phyloP scores from a whole-genome alignment of 1,140 invertebrate species.

The Papilio glaucus region DNA sequence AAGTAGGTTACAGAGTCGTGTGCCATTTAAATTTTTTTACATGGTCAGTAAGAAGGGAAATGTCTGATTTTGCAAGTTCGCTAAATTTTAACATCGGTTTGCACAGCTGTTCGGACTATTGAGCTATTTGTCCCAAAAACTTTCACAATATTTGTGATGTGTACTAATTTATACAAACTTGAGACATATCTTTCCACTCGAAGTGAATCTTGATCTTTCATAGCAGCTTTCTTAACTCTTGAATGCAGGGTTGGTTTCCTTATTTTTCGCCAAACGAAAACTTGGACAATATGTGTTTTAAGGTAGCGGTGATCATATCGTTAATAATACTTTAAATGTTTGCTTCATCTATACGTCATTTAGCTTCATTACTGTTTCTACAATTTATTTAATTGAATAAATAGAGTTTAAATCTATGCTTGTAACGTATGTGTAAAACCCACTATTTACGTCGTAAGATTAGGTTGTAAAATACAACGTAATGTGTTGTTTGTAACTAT shows the following conservation, averaged over 20 bases:
- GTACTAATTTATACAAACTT: conserved; percentile 5
- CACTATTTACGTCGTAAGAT: conserved; percentile 73
- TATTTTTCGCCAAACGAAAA: conserved; percentile 8
- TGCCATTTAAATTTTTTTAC: conserved; percentile 26
- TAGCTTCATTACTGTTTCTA: conserved; percentile 46
- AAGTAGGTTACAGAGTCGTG: conserved; percentile 12
- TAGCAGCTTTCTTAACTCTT: not conserved
- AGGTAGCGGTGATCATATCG: conserved; percentile 68
- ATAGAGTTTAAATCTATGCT: conserved; percentile 57
- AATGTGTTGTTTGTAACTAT: conserved; percentile 69
- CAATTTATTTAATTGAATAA: conserved; percentile 56
- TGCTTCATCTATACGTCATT: conserved; percentile 40
- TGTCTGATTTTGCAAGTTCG: not conserved
- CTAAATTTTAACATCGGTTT: not conserved
- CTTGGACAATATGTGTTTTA: conserved; percentile 30
- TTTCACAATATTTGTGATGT: not conserved
- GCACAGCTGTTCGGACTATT: not conserved
- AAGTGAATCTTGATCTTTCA: not conserved
- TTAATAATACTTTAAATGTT: conserved; percentile 46
- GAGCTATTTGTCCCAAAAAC: not conserved
- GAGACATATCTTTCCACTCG: conserved; percentile 14
- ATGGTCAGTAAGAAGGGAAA: not conserved
- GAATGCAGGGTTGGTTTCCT: not conserved
- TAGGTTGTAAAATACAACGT: conserved; percentile 73
- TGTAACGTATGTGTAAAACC: conserved; percentile 60